Evolutionary conservation across 2,888 invertebrate genomes (phyloP).

Genomic region (Melinopterus prodromus): DNA sequence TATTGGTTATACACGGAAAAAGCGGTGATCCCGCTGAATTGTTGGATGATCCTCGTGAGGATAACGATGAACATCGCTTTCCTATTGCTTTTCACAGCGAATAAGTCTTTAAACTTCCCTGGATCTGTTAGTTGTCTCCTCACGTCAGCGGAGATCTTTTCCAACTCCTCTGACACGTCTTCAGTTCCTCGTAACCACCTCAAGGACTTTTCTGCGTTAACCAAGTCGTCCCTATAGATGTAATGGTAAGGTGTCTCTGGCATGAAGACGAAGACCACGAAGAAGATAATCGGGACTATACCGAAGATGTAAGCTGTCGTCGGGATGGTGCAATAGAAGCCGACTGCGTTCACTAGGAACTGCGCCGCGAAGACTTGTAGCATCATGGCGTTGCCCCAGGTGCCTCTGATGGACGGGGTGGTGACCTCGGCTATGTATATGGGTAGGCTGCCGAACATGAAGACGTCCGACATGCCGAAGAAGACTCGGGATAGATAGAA

Average conservation of each 20-base stretch:
- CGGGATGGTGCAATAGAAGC: conserved; percentile 43
- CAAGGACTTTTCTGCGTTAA: conserved; percentile 48
- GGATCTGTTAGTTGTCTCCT: conserved; percentile 51
- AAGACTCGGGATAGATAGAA: conserved; percentile 51
- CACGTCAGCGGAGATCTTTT: conserved; percentile 47
- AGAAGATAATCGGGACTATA: conserved; percentile 43
- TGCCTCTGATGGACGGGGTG: conserved; percentile 50
- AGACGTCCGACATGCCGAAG: conserved; percentile 49
- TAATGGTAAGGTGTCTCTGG: conserved; percentile 55
- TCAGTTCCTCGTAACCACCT: conserved; percentile 45
- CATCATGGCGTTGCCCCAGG: conserved; percentile 50
- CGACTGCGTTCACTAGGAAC: conserved; percentile 49
- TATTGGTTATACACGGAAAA: conserved; percentile 51
- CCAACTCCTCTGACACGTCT: conserved; percentile 50
- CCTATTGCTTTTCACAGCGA: conserved; percentile 49
- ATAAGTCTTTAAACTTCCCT: conserved; percentile 49
- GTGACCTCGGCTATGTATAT: conserved; percentile 52
- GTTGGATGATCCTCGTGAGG: conserved; percentile 49
- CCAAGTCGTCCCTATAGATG: conserved; percentile 47
- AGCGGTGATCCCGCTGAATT: conserved; percentile 51
- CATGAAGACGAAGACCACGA: conserved; percentile 47
- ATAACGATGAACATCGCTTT: conserved; percentile 48
- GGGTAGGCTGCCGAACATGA: conserved; percentile 44
- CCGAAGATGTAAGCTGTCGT: conserved; percentile 42
- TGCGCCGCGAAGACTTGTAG: conserved; percentile 46